A percentile compares a stretch with the other conserved stretches of the same genome.
Evolutionary conservation across 1,140 invertebrate genomes (phyloP).

Genomic region (Radopholus similis): DNA sequence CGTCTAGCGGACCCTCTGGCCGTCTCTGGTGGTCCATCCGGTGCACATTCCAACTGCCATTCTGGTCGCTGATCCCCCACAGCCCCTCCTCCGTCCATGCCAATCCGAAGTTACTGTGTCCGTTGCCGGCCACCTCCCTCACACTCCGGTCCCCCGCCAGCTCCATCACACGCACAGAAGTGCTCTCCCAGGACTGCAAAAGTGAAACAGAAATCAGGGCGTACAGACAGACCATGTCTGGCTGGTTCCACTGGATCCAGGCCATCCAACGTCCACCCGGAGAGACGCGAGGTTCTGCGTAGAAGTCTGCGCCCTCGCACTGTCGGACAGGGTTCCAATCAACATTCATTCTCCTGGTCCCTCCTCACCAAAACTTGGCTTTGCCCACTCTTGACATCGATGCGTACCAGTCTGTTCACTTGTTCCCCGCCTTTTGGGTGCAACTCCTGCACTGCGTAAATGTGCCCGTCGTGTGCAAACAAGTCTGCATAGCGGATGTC

Average conservation of each 20-base stretch:
- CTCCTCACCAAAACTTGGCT: constrained; percentile 1
- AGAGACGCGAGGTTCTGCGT: constrained; percentile 25
- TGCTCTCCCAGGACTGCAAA: constrained; percentile 32
- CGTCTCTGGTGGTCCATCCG: constrained; percentile 3
- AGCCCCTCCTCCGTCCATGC: constrained; percentile 20
- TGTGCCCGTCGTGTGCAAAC: neutral
- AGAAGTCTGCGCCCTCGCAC: constrained; percentile 31
- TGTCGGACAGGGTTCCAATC: neutral
- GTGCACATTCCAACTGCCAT: constrained; percentile 33
- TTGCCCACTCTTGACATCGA: constrained; percentile 2
- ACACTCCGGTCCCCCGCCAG: neutral
- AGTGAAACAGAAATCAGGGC: neutral
- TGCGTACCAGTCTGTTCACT: constrained; percentile 7
- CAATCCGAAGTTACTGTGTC: constrained; percentile 13
- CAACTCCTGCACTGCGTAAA: constrained; percentile 23
- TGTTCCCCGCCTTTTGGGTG: constrained; percentile 13
- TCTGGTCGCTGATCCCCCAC: constrained; percentile 16
- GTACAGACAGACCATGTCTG: constrained; percentile 31
- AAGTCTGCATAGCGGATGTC: constrained; percentile 31
- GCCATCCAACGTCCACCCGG: constrained; percentile 24
- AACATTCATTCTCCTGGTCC: neutral
- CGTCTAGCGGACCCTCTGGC: neutral
- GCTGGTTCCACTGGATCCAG: constrained; percentile 33
- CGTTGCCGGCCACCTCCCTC: neutral
- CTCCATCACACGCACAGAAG: constrained; percentile 28